Percentiles rank a stretch among this genome's conserved stretches.
These are phyloP conservation scores for Dipodomys stephensi DNA, from an alignment of 2,113 vertebrate species.

Conservation along the genomic window DNA sequence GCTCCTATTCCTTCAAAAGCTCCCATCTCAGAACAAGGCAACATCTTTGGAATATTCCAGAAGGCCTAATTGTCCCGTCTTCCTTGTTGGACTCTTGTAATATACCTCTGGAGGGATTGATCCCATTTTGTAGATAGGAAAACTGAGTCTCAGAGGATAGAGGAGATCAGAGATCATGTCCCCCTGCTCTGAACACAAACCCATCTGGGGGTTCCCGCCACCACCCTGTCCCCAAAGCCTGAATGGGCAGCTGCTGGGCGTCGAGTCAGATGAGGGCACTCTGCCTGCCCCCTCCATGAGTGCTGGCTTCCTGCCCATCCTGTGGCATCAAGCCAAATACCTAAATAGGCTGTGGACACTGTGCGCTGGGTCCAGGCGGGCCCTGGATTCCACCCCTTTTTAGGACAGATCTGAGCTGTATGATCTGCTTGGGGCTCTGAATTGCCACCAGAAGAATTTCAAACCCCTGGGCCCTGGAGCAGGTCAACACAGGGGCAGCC, in stretches of 20 bases:
- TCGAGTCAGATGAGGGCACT: background rate
- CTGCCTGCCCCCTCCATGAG: background rate
- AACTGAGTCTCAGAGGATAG: background rate
- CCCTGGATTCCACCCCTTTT: constrained; percentile 79
- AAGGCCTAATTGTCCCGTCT: background rate
- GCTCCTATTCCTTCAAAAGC: background rate
- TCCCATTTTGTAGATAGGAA: background rate
- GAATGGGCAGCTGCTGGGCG: background rate
- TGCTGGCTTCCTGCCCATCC: background rate
- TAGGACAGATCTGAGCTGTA: constrained; percentile 64
- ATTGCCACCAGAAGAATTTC: constrained; percentile 66
- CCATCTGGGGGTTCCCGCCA: background rate
- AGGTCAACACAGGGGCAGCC: background rate
- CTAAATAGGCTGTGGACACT: constrained; percentile 55
- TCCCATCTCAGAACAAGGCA: background rate
- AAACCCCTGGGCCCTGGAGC: background rate
- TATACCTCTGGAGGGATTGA: background rate
- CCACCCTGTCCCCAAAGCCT: background rate
- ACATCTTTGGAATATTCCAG: constrained; percentile 41
- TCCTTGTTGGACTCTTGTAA: background rate
- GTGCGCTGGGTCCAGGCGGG: constrained; percentile 1
- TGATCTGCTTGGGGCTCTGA: constrained; percentile 37
- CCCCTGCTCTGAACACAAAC: background rate
- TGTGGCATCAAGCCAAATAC: constrained; percentile 31
- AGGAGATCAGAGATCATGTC: no score